Percentiles rank a stretch among this genome's conserved stretches.
Evolutionary conservation across 2,797 vertebrate genomes (phyloP).

Genomic region (Megaceryle alcyon): DNA sequence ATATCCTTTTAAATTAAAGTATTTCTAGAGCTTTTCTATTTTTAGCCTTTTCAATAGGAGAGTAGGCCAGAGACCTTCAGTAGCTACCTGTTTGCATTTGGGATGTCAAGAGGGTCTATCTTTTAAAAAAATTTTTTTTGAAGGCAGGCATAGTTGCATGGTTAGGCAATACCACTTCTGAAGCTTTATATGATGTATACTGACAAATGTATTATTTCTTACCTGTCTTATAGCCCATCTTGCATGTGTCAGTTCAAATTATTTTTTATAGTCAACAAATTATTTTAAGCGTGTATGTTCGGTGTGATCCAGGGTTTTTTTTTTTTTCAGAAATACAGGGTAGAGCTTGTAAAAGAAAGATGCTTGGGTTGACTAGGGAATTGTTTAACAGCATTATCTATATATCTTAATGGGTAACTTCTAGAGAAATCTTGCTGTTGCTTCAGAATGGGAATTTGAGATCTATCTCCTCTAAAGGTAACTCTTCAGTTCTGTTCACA

Average conservation of each 20-base stretch:
- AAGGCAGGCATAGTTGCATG: background rate
- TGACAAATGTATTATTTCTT: background rate
- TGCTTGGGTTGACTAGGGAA: background rate
- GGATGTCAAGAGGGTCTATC: background rate
- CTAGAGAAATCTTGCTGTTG: background rate
- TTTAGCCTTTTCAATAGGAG: background rate
- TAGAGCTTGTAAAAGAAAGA: background rate
- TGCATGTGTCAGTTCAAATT: background rate
- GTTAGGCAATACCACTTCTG: background rate
- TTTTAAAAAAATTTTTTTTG: background rate
- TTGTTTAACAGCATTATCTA: background rate
- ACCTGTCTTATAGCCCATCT: background rate
- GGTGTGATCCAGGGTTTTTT: background rate
- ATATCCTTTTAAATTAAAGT: background rate
- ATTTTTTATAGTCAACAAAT: background rate
- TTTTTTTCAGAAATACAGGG: background rate
- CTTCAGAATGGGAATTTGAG: background rate
- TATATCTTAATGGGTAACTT: background rate
- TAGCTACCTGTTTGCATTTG: background rate
- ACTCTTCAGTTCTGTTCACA: background rate
- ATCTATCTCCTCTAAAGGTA: background rate
- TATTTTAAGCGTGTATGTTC: background rate
- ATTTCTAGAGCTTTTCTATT: background rate
- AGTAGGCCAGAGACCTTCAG: background rate
- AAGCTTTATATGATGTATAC: background rate